Evolutionary conservation across 2,113 vertebrate genomes (phyloP).

Genomic region (Tursiops truncatus): DNA sequence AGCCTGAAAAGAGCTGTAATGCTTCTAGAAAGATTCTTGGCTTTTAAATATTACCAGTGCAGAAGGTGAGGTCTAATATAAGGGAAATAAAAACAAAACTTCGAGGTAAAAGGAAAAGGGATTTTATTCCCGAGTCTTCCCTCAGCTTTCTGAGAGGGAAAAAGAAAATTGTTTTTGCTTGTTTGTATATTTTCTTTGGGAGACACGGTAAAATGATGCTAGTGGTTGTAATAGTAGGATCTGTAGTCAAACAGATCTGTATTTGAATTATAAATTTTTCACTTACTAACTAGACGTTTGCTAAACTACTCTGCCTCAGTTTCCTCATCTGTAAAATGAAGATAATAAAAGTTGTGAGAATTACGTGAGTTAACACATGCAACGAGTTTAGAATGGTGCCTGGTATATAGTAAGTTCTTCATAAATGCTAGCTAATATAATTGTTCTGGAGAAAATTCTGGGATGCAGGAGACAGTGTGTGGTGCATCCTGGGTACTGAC

Average conservation of each 20-base stretch:
- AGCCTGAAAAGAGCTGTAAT: not conserved
- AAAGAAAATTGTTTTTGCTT: not conserved
- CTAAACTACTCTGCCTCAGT: not conserved
- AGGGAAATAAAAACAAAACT: constrained; percentile 24
- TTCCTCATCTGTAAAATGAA: constrained; percentile 1
- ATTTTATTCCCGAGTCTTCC: constrained; percentile 10
- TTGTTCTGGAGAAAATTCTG: not conserved
- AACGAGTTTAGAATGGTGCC: not conserved
- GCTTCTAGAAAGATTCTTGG: constrained; percentile 21
- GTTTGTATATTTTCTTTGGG: not conserved
- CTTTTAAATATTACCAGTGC: constrained; percentile 51
- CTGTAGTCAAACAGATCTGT: not conserved
- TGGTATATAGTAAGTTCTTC: not conserved
- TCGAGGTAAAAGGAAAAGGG: not conserved
- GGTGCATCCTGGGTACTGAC: not conserved
- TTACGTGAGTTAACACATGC: not conserved
- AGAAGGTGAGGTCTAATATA: not conserved
- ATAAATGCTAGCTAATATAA: constrained; percentile 10
- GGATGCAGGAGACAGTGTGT: not conserved
- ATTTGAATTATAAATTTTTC: constrained; percentile 30
- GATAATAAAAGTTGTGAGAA: not conserved
- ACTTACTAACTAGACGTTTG: not conserved
- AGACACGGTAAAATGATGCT: not conserved
- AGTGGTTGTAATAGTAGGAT: not conserved
- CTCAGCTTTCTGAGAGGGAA: not conserved